Base-by-base conservation (phyloP, 2,797 vertebrate genomes). In the Champsocephalus gunnari region DNA sequence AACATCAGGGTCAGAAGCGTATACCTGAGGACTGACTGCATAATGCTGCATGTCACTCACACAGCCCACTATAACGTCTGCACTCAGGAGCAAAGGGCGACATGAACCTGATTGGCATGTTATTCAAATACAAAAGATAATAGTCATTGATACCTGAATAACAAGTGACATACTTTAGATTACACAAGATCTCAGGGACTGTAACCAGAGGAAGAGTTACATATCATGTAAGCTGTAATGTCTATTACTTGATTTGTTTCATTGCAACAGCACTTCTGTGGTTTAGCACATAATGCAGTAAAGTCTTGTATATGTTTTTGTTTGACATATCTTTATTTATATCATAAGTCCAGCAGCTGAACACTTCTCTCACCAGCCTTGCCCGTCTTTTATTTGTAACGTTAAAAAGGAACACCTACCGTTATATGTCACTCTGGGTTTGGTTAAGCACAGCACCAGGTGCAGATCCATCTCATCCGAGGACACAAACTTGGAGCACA, bases 391-490 rank as follows among this genome's bases (percentile, higher is more conserved):
- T 43, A 38, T 32, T 13, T 34, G 34, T 60, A n/a, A 38, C 57
- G 14, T 67, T n/a, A 9, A 56, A 44, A 34, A 19, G 11, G 2
- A 43, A 13, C 1, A 2, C 96, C 94, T 95, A 99, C 98, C 98
- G 71, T 99, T 99, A 89, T 99, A 99, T 4, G 97, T 98, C 91
- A 98, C 96, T 92, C 97, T 95, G 88, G 98, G 98, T 90, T 98
- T 99, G 82, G 97, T 98, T 93, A 99, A 94, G 88, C 97, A 99
- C 96, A 99, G 94, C 82, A 98, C 96, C 85, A 99, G 97, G 93
- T 99, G 98, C 79, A 98, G 95, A 87, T 99, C 97, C 97, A 99
- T 98, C 94, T 99, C 97, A 17, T 99, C 97, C 14, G 97, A 96
- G 64, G 97, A 95, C 89, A 99, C 95, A 88, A 97, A 97, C 95